Evolutionary conservation across 2,888 invertebrate species (phyloP), one percentile per base, ranked within the genome.

Genomic region (Glyphotaelius pellucidus): DNA sequence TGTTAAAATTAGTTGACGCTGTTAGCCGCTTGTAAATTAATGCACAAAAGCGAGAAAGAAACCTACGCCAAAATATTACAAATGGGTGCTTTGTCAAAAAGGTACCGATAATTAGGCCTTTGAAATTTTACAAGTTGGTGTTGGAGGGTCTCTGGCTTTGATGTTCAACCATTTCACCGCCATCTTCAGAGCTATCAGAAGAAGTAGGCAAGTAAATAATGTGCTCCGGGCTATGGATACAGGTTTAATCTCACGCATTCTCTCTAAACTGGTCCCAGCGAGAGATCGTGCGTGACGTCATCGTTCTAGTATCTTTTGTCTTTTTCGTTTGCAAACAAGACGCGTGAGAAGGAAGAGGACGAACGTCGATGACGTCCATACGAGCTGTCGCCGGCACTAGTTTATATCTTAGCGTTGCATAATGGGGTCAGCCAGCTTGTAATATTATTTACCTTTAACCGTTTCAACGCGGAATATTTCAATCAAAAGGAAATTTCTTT

Each of bases 161-260:
- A 67, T 67, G n/a, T 25, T n/a, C n/a, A 67, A 67, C n/a, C 67
- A 67, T 67, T n/a, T 67, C n/a, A 67, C 67, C 67, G 67, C 67
- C 67, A 67, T 67, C n/a, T n/a, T 67, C 67, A 9, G 25, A 67
- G 67, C 9, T 67, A 67, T 67, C 67, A 25, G 67, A 67, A 67
- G 25, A 25, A 67, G 67, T 67, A 67, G 67, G 67, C 67, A 67
- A 67, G 67, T 7, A 67, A 67, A 67, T 67, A 25, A 67, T 47
- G 15, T 0, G 90, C 90, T 35, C 31, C 47, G 32, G 90, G 90
- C 52, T 47, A 14, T 83, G 67, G 35, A 52, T 79, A 84, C 90
- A 32, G 84, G 90, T 90, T 90, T 89, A 80, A 80, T 90, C 90
- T 84, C 84, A 84, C 84, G 32, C 90, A 90, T 90, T 90, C 90